Conservation (phyloP, 2,888 invertebrate species). For the Stratiomys singularior region DNA sequence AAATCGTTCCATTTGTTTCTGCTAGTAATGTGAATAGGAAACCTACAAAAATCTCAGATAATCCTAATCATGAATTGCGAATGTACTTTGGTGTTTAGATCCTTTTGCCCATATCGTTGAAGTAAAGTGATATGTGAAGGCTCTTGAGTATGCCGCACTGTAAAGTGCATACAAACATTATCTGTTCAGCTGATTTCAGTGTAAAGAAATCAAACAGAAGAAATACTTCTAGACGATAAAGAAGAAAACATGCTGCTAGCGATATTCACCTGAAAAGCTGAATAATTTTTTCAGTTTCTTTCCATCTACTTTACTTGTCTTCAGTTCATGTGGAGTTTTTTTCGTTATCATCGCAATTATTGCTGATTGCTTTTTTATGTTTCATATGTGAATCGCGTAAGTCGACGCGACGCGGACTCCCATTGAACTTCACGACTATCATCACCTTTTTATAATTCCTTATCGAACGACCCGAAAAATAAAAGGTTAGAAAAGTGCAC, state of each 20-base stretch:
- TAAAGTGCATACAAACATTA: slow-evolving; percentile 9
- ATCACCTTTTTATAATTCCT: slow-evolving; percentile 9
- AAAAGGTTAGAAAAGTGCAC: slow-evolving; percentile 38
- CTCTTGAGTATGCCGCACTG: not conserved
- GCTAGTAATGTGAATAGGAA: not conserved
- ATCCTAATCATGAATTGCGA: no score
- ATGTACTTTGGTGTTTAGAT: no score
- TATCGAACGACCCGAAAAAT: not conserved
- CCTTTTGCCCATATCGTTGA: not conserved
- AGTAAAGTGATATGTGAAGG: not conserved
- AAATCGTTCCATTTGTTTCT: not conserved
- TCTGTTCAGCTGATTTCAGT: not conserved
- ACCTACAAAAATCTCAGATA: not conserved
- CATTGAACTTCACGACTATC: not conserved
- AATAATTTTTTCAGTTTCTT: not conserved
- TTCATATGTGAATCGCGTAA: slow-evolving; percentile 5
- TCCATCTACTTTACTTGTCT: not conserved
- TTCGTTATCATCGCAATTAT: slow-evolving; percentile 28
- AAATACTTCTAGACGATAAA: not conserved
- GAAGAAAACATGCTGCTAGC: not conserved
- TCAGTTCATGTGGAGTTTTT: slow-evolving; percentile 8
- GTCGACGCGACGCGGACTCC: slow-evolving; percentile 22
- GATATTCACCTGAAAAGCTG: not conserved
- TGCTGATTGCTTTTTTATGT: slow-evolving; percentile 37
- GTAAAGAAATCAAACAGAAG: not conserved